These are phyloP conservation scores for Seira sanloemensis DNA, from an alignment of 2,888 invertebrate species.

Conservation along the genomic window DNA sequence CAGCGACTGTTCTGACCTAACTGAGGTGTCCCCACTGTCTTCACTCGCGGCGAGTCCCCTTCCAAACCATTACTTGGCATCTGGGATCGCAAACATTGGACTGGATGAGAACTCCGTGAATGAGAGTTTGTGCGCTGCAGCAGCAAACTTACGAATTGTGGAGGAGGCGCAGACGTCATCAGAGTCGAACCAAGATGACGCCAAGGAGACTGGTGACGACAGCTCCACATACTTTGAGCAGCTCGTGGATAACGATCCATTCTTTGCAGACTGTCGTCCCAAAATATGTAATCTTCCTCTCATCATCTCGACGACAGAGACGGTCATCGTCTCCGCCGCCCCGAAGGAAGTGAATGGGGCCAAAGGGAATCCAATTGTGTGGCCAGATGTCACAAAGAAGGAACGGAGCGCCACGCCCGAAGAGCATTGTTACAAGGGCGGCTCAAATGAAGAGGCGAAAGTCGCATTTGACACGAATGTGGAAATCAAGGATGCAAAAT, in stretches of 20 bases:
- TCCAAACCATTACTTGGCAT: conserved; percentile 21
- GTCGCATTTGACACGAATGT: neutral
- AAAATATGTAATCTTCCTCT: conserved; percentile 6
- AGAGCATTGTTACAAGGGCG: too few species aligned
- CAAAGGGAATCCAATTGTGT: neutral
- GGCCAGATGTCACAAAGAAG: neutral
- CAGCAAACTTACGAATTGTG: neutral
- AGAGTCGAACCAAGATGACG: conserved; percentile 20
- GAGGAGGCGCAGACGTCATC: neutral
- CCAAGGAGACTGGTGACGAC: conserved; percentile 21
- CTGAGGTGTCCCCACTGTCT: conserved; percentile 68
- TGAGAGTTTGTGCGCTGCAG: conserved; percentile 23
- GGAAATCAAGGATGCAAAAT: neutral
- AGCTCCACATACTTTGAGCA: neutral
- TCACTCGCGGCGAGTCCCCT: conserved; percentile 61
- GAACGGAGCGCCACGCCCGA: too few species aligned
- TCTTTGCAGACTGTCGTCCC: neutral
- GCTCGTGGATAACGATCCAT: neutral
- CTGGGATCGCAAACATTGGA: neutral
- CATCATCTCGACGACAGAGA: conserved; percentile 41
- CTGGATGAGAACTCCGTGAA: neutral
- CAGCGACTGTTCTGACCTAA: conserved; percentile 66
- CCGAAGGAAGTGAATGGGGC: neutral
- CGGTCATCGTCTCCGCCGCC: conserved; percentile 28
- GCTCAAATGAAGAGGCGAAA: neutral